A percentile compares a stretch with the other conserved stretches of the same genome.
phyloP scores from a whole-genome alignment of 92 coral and sea anemone species.

The Bergia puertoricense region DNA sequence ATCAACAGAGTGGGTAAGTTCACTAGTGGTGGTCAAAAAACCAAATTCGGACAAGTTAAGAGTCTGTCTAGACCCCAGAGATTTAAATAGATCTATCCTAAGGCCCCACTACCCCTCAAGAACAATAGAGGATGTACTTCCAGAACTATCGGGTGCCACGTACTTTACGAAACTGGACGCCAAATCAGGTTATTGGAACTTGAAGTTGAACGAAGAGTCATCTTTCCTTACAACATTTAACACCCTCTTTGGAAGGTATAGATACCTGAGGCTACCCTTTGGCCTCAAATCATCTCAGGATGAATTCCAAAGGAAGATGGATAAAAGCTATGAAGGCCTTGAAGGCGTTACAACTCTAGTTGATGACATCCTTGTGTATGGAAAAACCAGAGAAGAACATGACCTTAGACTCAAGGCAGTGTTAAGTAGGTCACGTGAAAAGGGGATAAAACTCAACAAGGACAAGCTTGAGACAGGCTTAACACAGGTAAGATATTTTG shows the following conservation, averaged over 20 bases:
- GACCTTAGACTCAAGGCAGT: neutral
- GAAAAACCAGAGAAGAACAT: neutral
- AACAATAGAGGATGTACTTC: no score
- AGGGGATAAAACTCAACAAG: neutral
- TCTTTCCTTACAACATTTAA: neutral
- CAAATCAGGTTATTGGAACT: no score
- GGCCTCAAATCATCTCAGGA: neutral
- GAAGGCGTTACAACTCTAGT: neutral
- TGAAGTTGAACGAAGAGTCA: no score
- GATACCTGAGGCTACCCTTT: neutral
- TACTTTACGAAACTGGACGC: no score
- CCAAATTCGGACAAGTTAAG: no score
- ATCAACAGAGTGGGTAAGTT: no score
- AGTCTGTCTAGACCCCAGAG: no score
- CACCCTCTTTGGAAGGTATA: neutral
- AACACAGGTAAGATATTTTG: conserved; percentile 5
- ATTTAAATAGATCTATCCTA: no score
- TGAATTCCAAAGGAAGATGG: conserved; percentile 9
- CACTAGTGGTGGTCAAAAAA: no score
- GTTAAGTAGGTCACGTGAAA: neutral
- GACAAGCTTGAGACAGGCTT: neutral
- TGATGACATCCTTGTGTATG: neutral
- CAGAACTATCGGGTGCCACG: no score
- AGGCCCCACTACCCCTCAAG: no score
- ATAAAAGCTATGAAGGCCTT: conserved; percentile 14